Evolutionary conservation across 2,113 vertebrate species (phyloP), one percentile per base, ranked within the genome.

Genomic region (Furnarius figulus): DNA sequence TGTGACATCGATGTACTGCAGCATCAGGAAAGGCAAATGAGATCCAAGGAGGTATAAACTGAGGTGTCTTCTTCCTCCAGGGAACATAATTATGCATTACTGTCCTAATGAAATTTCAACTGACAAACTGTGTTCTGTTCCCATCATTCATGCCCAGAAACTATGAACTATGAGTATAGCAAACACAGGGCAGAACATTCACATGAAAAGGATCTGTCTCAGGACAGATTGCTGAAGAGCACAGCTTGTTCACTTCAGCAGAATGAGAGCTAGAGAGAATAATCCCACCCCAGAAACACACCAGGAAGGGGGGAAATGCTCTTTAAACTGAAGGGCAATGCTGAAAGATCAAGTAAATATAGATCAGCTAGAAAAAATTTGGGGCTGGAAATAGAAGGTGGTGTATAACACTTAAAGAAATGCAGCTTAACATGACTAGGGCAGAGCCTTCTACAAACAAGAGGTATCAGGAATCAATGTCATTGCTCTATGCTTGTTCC

Each of bases 51-150:
- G 42, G 28, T 88, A 90, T 33, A 88, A 95, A 66, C 2, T 76
- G 79, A 90, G 85, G 28, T 90, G 73, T 66, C 68, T 77, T 93
- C 68, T 85, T 95, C 93, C 35, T 93, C 79, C 65, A 53, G 47
- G 52, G 47, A 30, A 80, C 50, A 49, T 84, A 86, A 94, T 67
- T 46, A 77, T 10, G 0, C 30, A 84, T 74, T 89, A 80, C 33
- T 47, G 72, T 22, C 63, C 86, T 89, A 89, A 95, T 40, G 13
- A 84, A 86, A 90, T 92, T 93, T 93, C 52, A 44, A 0, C 65
- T 35, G 12, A 84, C 76, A 89, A 93, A 63, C 47, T 66, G 22
- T 50, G 27, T 50, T 72, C 56, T 80, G 42, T 77, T 84, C 39
- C 75, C 72, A 80, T 90, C 63, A 42, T 50, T 83, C 72, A 58